A percentile compares a stretch with the other conserved stretches of the same genome.
These are phyloP conservation scores for Piscicola geometra DNA, from an alignment of 2,888 invertebrate species.

Conservation along the genomic window DNA sequence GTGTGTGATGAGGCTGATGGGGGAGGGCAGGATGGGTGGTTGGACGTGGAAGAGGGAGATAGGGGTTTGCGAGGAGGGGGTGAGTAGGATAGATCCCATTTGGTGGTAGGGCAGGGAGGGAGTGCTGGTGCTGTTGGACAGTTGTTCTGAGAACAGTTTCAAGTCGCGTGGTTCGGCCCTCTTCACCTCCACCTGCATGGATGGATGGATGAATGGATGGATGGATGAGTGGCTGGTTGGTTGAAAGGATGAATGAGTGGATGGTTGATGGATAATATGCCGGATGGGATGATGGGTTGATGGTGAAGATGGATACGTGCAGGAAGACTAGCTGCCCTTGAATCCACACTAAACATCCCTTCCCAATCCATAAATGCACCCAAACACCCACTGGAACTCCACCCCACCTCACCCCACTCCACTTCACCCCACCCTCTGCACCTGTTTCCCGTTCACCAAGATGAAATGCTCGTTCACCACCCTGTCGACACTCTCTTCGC, in stretches of 20 bases:
- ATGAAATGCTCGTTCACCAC: constrained; percentile 42
- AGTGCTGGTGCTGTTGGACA: neutral
- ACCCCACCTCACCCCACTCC: too few species aligned
- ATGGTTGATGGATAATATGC: too few species aligned
- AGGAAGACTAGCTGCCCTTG: too few species aligned
- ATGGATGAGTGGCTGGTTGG: too few species aligned
- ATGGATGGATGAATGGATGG: too few species aligned
- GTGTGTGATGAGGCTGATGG: neutral
- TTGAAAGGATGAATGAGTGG: too few species aligned
- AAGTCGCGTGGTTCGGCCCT: constrained; percentile 43
- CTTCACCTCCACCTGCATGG: constrained; percentile 43
- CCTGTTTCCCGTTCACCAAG: constrained; percentile 42
- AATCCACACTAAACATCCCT: too few species aligned
- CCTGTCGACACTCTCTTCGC: constrained; percentile 41
- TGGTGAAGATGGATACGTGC: too few species aligned
- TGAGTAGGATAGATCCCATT: constrained; percentile 21
- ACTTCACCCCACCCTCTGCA: too few species aligned
- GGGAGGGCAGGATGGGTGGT: constrained; percentile 7
- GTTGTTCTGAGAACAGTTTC: constrained; percentile 38
- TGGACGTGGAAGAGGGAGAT: constrained; percentile 24
- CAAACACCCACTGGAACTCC: too few species aligned
- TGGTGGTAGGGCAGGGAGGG: constrained; percentile 1
- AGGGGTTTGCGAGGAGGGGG: neutral
- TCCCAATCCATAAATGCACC: too few species aligned
- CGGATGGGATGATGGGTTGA: too few species aligned